phyloP scores from a whole-genome alignment of 2,113 vertebrate species.

The Irena cyanogastra region DNA sequence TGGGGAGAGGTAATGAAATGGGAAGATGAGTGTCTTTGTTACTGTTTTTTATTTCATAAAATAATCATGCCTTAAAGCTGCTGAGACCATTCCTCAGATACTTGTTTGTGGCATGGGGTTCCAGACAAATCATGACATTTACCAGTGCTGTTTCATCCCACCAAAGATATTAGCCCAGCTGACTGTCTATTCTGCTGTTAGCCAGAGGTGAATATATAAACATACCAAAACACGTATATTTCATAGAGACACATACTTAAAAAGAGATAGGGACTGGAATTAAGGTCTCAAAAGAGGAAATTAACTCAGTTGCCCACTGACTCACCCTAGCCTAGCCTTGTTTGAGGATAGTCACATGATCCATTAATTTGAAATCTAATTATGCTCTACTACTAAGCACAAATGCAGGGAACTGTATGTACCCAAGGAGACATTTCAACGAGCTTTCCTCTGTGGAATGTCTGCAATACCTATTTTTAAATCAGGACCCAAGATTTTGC shows the following conservation, averaged over 20 bases:
- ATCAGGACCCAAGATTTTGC: constrained; percentile 44
- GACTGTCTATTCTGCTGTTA: background rate
- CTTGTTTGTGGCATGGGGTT: background rate
- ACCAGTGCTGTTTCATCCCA: background rate
- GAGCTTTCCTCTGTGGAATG: constrained; percentile 44
- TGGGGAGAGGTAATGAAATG: constrained; percentile 22
- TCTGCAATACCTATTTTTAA: constrained; percentile 71
- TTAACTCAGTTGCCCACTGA: constrained; percentile 19
- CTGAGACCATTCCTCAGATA: background rate
- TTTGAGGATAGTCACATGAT: constrained; percentile 16
- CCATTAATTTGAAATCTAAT: constrained; percentile 66
- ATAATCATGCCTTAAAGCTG: constrained; percentile 25
- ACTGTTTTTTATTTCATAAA: constrained; percentile 21
- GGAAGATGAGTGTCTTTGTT: constrained; percentile 9
- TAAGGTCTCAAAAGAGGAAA: background rate
- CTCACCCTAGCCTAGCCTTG: constrained; percentile 48
- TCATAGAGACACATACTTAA: background rate
- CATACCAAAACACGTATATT: background rate
- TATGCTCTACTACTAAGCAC: constrained; percentile 43
- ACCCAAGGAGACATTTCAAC: constrained; percentile 60
- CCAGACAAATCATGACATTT: background rate
- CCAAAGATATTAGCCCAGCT: background rate
- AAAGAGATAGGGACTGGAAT: background rate
- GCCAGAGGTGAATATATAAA: background rate
- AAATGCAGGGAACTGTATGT: constrained; percentile 55